Evolutionary conservation across 2,113 vertebrate species (phyloP).

Genomic region (Xiphophorus maculatus): DNA sequence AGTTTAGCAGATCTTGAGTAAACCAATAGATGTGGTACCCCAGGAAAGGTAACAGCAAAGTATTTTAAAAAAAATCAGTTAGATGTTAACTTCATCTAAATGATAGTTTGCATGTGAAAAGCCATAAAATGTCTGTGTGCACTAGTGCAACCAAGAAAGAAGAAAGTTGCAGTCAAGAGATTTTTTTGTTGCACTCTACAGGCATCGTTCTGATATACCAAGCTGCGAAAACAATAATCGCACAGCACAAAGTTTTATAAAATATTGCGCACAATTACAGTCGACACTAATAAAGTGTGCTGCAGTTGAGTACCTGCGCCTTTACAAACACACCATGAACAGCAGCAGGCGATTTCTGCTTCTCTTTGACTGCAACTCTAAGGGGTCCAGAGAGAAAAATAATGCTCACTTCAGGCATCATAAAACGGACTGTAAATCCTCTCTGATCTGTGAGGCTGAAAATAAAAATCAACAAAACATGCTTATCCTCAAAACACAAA

Average conservation of each 20-base stretch:
- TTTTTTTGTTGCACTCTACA: not conserved
- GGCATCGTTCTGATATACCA: not conserved
- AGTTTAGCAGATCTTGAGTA: not conserved
- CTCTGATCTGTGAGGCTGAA: not conserved
- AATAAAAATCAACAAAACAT: constrained; percentile 8
- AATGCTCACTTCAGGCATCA: constrained; percentile 17
- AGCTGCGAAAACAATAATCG: not conserved
- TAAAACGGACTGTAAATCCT: constrained; percentile 14
- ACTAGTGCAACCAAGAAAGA: not conserved
- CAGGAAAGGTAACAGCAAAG: not conserved
- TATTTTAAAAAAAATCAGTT: not conserved
- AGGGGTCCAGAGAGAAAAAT: constrained; percentile 24
- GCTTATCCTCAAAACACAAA: not conserved
- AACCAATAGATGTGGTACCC: not conserved
- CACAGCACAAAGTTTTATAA: constrained; percentile 48
- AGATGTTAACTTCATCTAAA: not conserved
- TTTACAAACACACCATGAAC: constrained; percentile 13
- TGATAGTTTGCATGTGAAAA: not conserved
- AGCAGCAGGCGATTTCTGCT: constrained; percentile 17
- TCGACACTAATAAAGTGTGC: constrained; percentile 37
- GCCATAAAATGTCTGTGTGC: not conserved
- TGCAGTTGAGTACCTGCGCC: not conserved
- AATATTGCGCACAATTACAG: constrained; percentile 31
- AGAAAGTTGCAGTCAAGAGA: not conserved
- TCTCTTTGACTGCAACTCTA: constrained; percentile 5